phyloP scores from a whole-genome alignment of 2,797 vertebrate genomes.

The Phalloptychus januarius region DNA sequence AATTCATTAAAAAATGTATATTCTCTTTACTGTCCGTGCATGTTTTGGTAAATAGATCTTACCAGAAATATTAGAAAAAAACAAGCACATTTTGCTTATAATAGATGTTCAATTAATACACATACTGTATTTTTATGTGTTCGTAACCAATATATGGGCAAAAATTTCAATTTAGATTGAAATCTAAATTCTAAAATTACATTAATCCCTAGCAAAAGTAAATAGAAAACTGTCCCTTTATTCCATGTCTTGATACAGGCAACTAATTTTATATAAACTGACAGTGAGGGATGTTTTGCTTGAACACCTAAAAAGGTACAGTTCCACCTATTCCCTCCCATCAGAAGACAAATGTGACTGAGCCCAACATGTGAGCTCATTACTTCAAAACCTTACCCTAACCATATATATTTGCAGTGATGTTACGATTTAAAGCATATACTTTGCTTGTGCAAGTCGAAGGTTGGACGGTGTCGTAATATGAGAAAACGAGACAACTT shows the following conservation, averaged over 20 bases:
- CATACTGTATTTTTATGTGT: background rate
- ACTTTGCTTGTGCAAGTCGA: background rate
- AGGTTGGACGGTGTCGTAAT: background rate
- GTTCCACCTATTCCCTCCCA: background rate
- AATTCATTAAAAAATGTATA: conserved; percentile 31
- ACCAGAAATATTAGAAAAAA: background rate
- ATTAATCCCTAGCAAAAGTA: background rate
- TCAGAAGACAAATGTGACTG: background rate
- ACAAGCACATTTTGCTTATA: no score
- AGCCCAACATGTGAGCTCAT: background rate
- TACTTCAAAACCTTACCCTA: background rate
- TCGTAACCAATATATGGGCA: background rate
- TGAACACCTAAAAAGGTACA: background rate
- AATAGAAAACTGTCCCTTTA: background rate
- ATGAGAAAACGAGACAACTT: background rate
- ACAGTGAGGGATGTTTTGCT: background rate
- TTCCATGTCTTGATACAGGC: background rate
- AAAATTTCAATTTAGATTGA: background rate
- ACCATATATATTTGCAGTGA: background rate
- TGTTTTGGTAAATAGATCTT: conserved; percentile 3
- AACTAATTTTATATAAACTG: background rate
- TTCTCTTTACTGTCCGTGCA: background rate
- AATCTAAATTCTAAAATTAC: no score
- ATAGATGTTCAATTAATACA: background rate
- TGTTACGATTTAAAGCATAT: background rate